Evolutionary conservation across 2,888 invertebrate species (phyloP), one percentile per base, ranked within the genome.

Genomic region (Macrosoma leucophasiata): DNA sequence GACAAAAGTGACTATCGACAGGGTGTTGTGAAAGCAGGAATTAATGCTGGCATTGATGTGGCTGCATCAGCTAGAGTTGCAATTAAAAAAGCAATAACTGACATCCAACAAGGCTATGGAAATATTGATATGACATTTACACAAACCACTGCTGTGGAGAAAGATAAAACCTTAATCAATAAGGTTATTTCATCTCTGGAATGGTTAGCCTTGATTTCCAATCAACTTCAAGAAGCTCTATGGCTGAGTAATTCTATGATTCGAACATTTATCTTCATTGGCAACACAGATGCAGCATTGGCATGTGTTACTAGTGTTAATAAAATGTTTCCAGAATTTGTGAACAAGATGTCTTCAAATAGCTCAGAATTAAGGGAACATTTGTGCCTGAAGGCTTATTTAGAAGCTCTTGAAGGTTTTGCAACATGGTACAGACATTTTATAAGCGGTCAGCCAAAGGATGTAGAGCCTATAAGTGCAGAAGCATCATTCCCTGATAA

Each of bases 161-260:
- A 81, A 39, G 79, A 84, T 35, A 84, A 82, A 54, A 64, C 62
- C 10, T 56, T 84, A 42, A 65, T 82, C 11, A 58, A 48, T 20
- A 81, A 73, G 62, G 79, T 76, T 1, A 74, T 85, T 48, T 62
- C 69, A 36, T 82, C 95, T 1, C 77, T 97, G 2, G 96, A 97
- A 64, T 97, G 96, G 95, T 73, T 97, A 5, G 87, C 91, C 13
- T 91, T 95, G 53, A 90, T 95, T 57, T 86, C 89, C 8, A 85
- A 89, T 27, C 96, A 96, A 69, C 75, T 91, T 22, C 87, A 89
- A 20, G 96, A 96, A 72, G 91, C 94, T 6, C 63, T 97, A 12
- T 90, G 90, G 86, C 91, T 97, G 61, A 90, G 93, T n/a, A 97
- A 97, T 84, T 90, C 94, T 9, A 87, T 97, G 63, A 91, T 96